Evolutionary conservation across 2,888 invertebrate species (phyloP), one percentile per base, ranked within the genome.

Genomic region (Drosophila phalerata): DNA sequence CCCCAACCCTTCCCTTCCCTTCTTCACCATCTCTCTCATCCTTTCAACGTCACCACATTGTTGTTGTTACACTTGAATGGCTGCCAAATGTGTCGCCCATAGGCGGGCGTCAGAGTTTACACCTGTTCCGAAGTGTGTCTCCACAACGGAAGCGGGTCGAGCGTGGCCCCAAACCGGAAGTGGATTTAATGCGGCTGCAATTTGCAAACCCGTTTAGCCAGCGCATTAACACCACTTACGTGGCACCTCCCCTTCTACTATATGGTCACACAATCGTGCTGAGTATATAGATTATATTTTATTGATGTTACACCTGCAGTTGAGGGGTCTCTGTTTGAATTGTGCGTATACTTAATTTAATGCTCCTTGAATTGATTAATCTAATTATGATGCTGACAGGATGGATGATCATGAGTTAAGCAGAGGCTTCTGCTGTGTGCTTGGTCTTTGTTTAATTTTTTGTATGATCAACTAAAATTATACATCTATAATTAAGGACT

Each of bases 141-240:
- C 74, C 72, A 57, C 79, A 70, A 38, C 82, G 85, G 81, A 81
- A 85, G 79, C 73, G 60, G 66, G 15, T 45, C 13, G 28, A 40
- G 55, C 58, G 48, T 67, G 43, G 51, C 64, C 43, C 58, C 52
- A 49, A 67, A 58, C 63, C 88, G 85, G 85, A 85, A 79, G 83
- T 85, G 77, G 72, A 85, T 81, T 85, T 81, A 85, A 88, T 88
- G 88, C 84, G 81, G 69, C 64, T 79, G 85, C 84, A 82, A 81
- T 81, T 86, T 67, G 86, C 73, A 84, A 73, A 81, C 78, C 79
- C 63, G 84, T 77, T 79, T 69, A 67, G 78, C 55, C 69, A 62
- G 25, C 86, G 45, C 84, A 84, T 81, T 81, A 81, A 60, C 81
- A 86, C 69, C 68, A 55, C 22, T 22, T 45, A 49, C 52, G 19